These are phyloP conservation scores for Ericerus pela DNA, from an alignment of 1,140 invertebrate species.

Conservation along the genomic window DNA sequence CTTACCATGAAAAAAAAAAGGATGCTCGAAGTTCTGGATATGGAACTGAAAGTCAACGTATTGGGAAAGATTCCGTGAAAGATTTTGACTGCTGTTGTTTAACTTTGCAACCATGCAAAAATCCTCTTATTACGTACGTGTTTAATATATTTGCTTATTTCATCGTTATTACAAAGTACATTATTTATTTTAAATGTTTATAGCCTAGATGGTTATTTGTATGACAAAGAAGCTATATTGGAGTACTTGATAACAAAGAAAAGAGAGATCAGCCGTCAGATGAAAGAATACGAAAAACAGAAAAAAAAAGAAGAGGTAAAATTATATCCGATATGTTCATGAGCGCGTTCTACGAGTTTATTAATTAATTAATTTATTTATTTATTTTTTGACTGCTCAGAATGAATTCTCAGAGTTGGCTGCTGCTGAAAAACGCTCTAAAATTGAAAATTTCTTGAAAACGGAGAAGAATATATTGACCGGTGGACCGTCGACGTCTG, in stretches of 20 bases:
- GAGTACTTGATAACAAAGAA: slow-evolving; percentile 94
- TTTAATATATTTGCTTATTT: slow-evolving; percentile 25
- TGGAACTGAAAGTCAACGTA: slow-evolving; percentile 62
- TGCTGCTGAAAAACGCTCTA: slow-evolving; percentile 50
- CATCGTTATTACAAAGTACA: slow-evolving; percentile 11
- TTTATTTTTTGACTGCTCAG: slow-evolving; percentile 23
- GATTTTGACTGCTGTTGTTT: slow-evolving; percentile 97
- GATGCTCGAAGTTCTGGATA: slow-evolving; percentile 86
- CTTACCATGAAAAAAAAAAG: slow-evolving; percentile 95
- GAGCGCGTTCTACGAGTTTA: neutral
- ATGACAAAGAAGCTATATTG: slow-evolving; percentile 93
- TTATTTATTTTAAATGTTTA: slow-evolving; percentile 21
- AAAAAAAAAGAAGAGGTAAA: slow-evolving; percentile 51
- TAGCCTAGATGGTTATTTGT: slow-evolving; percentile 83
- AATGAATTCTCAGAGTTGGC: slow-evolving; percentile 44
- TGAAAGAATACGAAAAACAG: slow-evolving; percentile 89
- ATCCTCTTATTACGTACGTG: slow-evolving; percentile 69
- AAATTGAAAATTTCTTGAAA: slow-evolving; percentile 60
- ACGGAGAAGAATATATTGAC: slow-evolving; percentile 54
- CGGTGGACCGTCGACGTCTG: neutral
- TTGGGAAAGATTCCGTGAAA: slow-evolving; percentile 94
- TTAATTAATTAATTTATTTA: slow-evolving; percentile 4
- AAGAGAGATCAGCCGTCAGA: slow-evolving; percentile 69
- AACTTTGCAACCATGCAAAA: slow-evolving; percentile 84
- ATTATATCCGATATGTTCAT: neutral